Conservation (phyloP, 2,888 invertebrate genomes). For the Oegoconia quadripuncta region DNA sequence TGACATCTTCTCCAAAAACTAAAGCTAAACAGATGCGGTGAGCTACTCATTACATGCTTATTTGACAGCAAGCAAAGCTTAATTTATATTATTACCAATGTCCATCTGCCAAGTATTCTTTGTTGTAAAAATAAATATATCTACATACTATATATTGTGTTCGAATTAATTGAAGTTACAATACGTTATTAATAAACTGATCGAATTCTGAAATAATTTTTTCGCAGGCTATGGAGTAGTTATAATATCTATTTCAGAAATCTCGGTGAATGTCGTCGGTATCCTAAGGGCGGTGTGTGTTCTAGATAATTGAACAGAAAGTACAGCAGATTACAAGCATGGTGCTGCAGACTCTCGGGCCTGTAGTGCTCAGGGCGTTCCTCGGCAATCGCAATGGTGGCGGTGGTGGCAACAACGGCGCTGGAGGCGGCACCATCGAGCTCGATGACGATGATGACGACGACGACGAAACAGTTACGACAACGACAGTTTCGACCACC, state of each 20-base stretch:
- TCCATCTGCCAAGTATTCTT: no score
- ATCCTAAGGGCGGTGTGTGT: constrained; percentile 61
- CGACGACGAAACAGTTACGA: constrained; percentile 81
- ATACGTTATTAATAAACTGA: constrained; percentile 1
- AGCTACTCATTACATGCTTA: no score
- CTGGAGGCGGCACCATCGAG: constrained; percentile 65
- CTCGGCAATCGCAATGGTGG: constrained; percentile 72
- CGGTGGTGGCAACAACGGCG: constrained; percentile 52
- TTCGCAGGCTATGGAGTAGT: constrained; percentile 21
- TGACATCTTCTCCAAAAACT: no score
- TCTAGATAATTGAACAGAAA: constrained; percentile 86
- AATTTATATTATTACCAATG: no score
- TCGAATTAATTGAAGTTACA: no score
- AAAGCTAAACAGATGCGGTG: no score
- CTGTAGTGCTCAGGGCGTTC: constrained; percentile 82
- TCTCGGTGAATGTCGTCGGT: constrained; percentile 22
- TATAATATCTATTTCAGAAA: constrained; percentile 16
- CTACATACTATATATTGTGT: no score
- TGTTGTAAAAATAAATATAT: no score
- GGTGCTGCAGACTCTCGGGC: constrained; percentile 87
- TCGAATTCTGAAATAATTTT: constrained; percentile 15
- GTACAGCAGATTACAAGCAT: constrained; percentile 86
- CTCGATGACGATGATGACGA: constrained; percentile 80
- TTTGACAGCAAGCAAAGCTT: no score
- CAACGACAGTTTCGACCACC: constrained; percentile 27